Conservation (phyloP, 2,797 vertebrate genomes). For the Dermochelys coriacea region DNA sequence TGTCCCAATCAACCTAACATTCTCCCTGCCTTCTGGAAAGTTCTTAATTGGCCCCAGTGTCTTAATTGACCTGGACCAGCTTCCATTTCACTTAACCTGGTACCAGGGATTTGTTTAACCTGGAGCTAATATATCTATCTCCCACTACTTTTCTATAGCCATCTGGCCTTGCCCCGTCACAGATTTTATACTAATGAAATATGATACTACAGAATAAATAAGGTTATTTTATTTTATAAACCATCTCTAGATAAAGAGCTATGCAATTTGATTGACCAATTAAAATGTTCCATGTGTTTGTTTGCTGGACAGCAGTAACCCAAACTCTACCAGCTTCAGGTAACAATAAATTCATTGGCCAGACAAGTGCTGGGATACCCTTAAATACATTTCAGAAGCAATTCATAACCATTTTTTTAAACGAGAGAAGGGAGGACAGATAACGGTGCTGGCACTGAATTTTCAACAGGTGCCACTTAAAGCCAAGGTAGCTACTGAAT, state of each 20-base stretch:
- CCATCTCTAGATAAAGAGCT: not conserved
- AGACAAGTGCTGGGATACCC: not conserved
- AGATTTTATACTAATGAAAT: not conserved
- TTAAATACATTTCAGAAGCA: not conserved
- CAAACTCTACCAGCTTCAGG: not conserved
- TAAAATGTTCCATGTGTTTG: not conserved
- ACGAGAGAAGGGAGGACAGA: not conserved
- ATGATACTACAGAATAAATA: not conserved
- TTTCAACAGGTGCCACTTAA: slow-evolving; percentile 27
- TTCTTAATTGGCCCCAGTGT: too few species aligned
- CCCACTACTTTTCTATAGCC: too few species aligned
- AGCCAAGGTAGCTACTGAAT: not conserved
- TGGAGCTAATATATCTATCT: too few species aligned
- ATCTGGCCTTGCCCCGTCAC: too few species aligned
- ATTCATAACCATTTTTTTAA: not conserved
- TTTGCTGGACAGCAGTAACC: not conserved
- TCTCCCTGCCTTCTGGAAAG: too few species aligned
- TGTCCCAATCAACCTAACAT: too few species aligned
- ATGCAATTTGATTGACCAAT: not conserved
- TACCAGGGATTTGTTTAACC: too few species aligned
- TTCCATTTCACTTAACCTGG: too few species aligned
- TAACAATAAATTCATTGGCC: not conserved
- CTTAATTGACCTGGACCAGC: too few species aligned
- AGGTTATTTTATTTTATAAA: not conserved
- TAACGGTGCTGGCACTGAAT: slow-evolving; percentile 43